Conservation (phyloP, 2,797 vertebrate genomes). For the Lacerta bilineata region DNA sequence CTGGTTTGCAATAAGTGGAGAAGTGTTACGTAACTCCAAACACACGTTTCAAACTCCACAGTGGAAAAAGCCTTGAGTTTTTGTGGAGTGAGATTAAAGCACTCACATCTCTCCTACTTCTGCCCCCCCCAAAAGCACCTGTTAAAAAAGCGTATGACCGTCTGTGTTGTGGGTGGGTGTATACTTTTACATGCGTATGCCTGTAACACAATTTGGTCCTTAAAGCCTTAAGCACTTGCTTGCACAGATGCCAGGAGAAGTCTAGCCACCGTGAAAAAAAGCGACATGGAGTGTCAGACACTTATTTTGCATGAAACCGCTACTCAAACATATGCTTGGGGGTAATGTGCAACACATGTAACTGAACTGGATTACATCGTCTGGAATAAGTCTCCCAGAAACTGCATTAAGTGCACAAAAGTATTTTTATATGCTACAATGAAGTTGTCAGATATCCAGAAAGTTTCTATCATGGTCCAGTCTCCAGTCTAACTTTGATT, state of each 20-base stretch:
- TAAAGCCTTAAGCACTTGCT: not conserved
- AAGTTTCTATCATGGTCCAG: not conserved
- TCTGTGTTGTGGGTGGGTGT: not conserved
- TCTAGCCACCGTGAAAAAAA: not conserved
- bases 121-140: not conserved
- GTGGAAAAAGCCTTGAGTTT: too few relatives aligned
- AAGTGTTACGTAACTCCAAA: not conserved
- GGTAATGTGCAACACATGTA: not conserved
- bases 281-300: not conserved
- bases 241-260: not conserved
- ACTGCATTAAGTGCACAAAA: not conserved
- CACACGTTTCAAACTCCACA: not conserved
- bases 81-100: not conserved
- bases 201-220: not conserved
- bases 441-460: not conserved
- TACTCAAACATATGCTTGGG: not conserved
- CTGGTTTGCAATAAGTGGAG: not conserved
- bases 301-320: not conserved
- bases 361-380: not conserved
- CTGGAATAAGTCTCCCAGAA: not conserved
- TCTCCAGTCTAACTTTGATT: conserved; percentile 5
- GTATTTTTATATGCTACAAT: conserved; percentile 12
- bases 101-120: not conserved
- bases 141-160: not conserved
- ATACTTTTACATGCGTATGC: not conserved